Evolutionary conservation across 2,888 invertebrate species (phyloP).

Genomic region (Norana najaformis): DNA sequence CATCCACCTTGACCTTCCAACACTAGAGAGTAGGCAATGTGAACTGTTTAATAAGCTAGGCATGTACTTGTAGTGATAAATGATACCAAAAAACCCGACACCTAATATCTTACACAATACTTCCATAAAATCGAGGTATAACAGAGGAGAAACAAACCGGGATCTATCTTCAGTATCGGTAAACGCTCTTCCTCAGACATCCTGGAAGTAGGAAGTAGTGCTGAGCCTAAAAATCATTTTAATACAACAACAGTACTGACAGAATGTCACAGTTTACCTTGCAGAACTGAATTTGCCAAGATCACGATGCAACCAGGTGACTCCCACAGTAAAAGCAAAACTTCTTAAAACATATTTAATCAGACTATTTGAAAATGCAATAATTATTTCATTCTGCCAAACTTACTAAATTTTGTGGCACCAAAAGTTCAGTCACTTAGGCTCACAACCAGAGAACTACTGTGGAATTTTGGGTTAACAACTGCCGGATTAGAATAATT

Average conservation of each 20-base stretch:
- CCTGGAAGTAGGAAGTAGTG: neutral
- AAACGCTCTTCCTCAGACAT: conserved; percentile 15
- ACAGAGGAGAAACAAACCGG: neutral
- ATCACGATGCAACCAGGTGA: neutral
- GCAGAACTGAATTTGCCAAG: neutral
- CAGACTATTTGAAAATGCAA: neutral
- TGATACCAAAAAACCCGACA: too few relatives aligned
- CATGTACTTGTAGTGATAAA: neutral
- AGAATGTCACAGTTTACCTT: neutral
- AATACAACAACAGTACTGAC: neutral
- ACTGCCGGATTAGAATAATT: too few relatives aligned
- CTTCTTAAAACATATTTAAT: neutral
- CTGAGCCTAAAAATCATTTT: neutral
- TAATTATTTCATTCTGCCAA: too few relatives aligned
- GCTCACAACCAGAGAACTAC: too few relatives aligned
- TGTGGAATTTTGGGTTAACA: too few relatives aligned
- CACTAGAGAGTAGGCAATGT: neutral
- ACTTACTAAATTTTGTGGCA: too few relatives aligned
- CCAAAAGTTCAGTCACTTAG: too few relatives aligned
- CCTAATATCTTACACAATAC: too few relatives aligned
- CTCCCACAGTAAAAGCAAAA: neutral
- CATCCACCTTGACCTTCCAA: neutral
- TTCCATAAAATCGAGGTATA: neutral
- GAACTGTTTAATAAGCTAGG: neutral
- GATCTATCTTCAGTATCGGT: neutral